A percentile compares a stretch with the other conserved stretches of the same genome.
phyloP scores from a whole-genome alignment of 1,140 invertebrate genomes.

The Chrysopa pallens region DNA sequence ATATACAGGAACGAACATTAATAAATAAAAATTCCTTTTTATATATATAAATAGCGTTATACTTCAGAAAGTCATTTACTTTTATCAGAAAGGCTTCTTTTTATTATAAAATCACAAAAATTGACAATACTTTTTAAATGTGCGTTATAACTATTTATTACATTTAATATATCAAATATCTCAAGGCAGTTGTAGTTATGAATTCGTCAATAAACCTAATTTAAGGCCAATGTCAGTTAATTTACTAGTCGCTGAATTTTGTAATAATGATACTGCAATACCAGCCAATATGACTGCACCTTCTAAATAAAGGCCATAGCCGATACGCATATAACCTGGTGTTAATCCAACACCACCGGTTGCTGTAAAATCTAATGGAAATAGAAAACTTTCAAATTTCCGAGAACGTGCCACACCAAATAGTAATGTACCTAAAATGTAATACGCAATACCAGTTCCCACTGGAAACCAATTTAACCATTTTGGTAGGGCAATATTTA shows the following conservation, averaged over 20 bases:
- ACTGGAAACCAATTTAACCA: conserved; percentile 26
- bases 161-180: too few relatives aligned
- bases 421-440: conserved; percentile 32
- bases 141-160: too few relatives aligned
- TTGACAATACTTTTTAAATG: too few relatives aligned
- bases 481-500: conserved; percentile 12
- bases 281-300: conserved; percentile 41
- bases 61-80: too few relatives aligned
- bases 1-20: too few relatives aligned
- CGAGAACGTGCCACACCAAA: conserved; percentile 37
- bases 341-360: conserved; percentile 42
- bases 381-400: conserved; percentile 35
- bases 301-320: conserved; percentile 47
- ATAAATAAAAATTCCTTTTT: too few relatives aligned
- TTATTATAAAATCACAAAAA: too few relatives aligned
- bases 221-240: conserved; percentile 33
- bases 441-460: conserved; percentile 29
- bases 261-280: conserved; percentile 33
- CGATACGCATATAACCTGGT: conserved; percentile 33
- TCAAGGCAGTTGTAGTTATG: background rate
- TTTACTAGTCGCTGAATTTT: conserved; percentile 32
- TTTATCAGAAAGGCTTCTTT: too few relatives aligned
- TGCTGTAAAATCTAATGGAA: conserved; percentile 49
- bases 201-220: conserved; percentile 29
- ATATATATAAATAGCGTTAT: too few relatives aligned